A percentile compares a stretch with the other conserved stretches of the same genome.
These are phyloP conservation scores for Anabacerthia variegaticeps DNA, from an alignment of 2,797 vertebrate species.

Conservation along the genomic window DNA sequence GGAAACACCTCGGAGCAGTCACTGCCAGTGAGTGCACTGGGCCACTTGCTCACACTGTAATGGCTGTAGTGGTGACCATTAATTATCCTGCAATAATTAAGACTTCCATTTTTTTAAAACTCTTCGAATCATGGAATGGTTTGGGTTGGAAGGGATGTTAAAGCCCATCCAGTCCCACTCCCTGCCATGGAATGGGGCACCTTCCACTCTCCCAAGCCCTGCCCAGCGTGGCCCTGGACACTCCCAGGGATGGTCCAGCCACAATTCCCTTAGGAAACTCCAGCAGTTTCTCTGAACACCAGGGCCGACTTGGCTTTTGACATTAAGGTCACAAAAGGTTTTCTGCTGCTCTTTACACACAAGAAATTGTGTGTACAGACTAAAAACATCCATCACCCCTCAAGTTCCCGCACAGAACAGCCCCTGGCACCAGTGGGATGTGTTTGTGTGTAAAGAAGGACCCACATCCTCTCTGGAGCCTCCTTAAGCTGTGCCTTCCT, in stretches of 20 bases:
- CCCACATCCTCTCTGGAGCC: neutral
- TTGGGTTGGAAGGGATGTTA: neutral
- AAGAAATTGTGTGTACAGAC: neutral
- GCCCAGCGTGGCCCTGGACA: neutral
- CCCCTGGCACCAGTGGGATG: neutral
- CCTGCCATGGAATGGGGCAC: neutral
- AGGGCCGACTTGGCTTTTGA: neutral
- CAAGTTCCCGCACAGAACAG: accelerated
- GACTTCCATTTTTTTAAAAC: neutral
- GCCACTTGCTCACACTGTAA: neutral
- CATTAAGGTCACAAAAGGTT: neutral
- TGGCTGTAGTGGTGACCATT: neutral
- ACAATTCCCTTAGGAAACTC: neutral
- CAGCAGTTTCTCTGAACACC: neutral
- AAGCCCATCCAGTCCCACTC: accelerated
- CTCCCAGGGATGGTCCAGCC: neutral
- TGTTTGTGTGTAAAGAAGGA: neutral
- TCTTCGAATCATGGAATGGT: neutral
- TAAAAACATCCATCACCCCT: neutral
- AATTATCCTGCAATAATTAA: neutral
- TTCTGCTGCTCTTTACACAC: neutral
- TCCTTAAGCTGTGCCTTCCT: neutral
- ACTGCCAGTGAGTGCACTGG: neutral
- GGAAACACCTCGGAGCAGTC: neutral
- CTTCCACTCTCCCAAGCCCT: accelerated